Conservation (phyloP, 2,797 vertebrate species). For the Darevskia mixta region DNA sequence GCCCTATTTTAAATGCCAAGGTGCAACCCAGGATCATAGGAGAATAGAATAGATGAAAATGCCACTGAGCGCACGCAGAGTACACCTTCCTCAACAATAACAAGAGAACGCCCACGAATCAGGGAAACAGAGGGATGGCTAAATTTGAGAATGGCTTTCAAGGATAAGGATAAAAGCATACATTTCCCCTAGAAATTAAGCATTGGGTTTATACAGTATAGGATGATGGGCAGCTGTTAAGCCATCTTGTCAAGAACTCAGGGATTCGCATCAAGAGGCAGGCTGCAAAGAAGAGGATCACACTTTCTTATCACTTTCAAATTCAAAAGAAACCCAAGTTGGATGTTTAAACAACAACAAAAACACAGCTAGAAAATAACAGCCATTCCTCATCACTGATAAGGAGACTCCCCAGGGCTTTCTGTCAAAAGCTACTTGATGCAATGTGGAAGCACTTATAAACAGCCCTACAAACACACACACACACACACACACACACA, state of each 20-base stretch:
- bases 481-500: neutral
- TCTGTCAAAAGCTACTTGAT: slow-evolving; percentile 15
- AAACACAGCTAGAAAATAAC: neutral
- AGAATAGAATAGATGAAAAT: neutral
- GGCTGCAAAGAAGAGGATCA: neutral
- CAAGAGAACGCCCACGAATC: neutral
- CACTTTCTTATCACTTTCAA: slow-evolving; percentile 15
- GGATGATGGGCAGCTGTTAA: neutral
- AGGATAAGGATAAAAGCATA: neutral
- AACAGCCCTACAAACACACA: slow-evolving; percentile 34
- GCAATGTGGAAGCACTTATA: slow-evolving; percentile 79
- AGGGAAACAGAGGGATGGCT: neutral
- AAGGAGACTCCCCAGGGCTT: neutral
- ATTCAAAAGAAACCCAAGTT: slow-evolving; percentile 8
- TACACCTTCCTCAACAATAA: neutral
- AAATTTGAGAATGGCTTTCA: neutral
- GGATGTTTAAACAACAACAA: neutral
- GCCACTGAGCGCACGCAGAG: neutral
- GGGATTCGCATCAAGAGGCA: neutral
- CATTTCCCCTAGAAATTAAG: neutral
- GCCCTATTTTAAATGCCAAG: neutral
- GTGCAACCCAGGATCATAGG: neutral
- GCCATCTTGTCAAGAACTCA: neutral
- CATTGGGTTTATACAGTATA: too few relatives aligned
- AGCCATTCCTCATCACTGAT: slow-evolving; percentile 3